Base-by-base conservation (phyloP, 92 coral and sea anemone species). In the Porites divaricata region DNA sequence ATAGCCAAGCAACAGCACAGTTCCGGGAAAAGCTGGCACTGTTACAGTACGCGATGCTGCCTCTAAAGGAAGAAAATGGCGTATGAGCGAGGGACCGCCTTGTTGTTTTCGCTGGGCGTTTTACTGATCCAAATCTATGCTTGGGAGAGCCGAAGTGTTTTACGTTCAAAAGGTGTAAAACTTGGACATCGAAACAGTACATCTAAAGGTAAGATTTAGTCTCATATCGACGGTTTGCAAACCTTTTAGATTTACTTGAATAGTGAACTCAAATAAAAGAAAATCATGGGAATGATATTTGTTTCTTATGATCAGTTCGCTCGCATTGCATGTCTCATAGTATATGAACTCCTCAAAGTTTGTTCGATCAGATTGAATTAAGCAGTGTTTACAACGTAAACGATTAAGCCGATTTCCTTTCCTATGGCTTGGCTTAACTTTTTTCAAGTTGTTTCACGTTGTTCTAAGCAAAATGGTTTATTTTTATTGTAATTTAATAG, bases 31-130 rank as follows among this genome's bases (percentile, higher is more conserved):
- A 52, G 8, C 25, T 79, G 74, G 53, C 15, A 49, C 70, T 12
- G 45, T 16, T 2, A 17, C 10, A 12, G 23, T 54, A 11, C 59
- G 41, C 15, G 35, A 50, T 4, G 11, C 25, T 15, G 25, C 17
- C 17, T 17, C n/a, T 45, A n/a, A 69, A 25, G 16, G 22, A n/a
- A 65, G 57, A 68, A 48, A 20, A 80, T 80, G 85, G 85, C 85
- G 51, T 48, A 10, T 11, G 16, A 26, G 15, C 20, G 4, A 45
- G 20, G 12, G 67, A 8, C 23, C 26, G 9, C 17, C 24, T n/a
- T n/a, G 52, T 9, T 80, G 13, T 17, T 67, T 9, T 58, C 52
- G 28, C 13, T 79, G 10, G 69, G 50, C 68, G n/a, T 69, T 80
- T 70, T 56, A 9, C 41, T 9, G 57, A 7, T 68, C 19, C 63